These are phyloP conservation scores for Drosophila falleni DNA, from an alignment of 2,888 invertebrate genomes.

Conservation along the genomic window DNA sequence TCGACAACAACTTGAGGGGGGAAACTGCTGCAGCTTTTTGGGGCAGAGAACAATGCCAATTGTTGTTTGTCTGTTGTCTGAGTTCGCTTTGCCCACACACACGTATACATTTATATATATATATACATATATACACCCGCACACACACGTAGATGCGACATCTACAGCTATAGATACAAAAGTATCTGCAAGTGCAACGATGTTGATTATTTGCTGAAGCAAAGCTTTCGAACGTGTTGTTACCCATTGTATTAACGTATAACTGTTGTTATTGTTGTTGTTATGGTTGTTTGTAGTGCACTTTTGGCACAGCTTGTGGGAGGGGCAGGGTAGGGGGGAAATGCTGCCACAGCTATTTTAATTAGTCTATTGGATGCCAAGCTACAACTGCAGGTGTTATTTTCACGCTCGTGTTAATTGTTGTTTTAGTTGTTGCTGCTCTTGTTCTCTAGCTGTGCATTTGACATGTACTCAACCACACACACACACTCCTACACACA, in stretches of 20 bases:
- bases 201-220: conserved; percentile 30
- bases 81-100: conserved; percentile 5
- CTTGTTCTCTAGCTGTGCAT: conserved; percentile 19
- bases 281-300: conserved; percentile 3
- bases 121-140: not conserved
- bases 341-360: conserved; percentile 49
- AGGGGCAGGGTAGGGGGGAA: not conserved
- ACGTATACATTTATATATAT: not conserved
- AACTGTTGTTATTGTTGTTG: conserved; percentile 7
- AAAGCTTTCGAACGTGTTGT: conserved; percentile 43
- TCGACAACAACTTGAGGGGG: not conserved
- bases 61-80: conserved; percentile 49
- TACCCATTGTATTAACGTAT: conserved; percentile 30
- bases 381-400: conserved; percentile 66
- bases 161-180: conserved; percentile 21
- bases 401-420: conserved; percentile 51
- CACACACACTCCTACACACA: conserved; percentile 9
- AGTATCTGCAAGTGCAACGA: conserved; percentile 32
- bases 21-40: conserved; percentile 27
- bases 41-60: conserved; percentile 60
- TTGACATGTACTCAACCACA: conserved; percentile 39
- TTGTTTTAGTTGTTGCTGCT: conserved; percentile 8
- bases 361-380: conserved; percentile 49
- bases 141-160: not conserved
- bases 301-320: not conserved